Base-by-base conservation (phyloP, 2,888 invertebrate species). In the Spilosoma lubricipeda region DNA sequence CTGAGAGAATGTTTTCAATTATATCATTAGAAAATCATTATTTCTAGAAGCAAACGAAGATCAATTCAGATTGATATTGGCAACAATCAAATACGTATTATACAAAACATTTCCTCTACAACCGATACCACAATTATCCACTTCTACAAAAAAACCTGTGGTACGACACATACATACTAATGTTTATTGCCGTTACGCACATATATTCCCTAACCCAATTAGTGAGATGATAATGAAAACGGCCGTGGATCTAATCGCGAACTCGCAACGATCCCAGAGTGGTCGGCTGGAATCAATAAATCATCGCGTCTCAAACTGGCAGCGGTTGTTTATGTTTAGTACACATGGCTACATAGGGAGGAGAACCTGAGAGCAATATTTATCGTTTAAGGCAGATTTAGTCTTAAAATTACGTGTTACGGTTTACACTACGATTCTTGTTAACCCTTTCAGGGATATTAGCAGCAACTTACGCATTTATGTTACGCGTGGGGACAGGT, bases 241-340 rank as follows among this genome's bases (percentile, higher is more conserved):
- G 87, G 90, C 86, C 85, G 87, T 85, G 86, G 85, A 88, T 88
- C 85, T 90, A 91, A 91, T 90, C 90, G 90, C 82, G 86, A 83
- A 85, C 85, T 83, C 85, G 76, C 82, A 89, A 85, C 85, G 88
- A 87, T 89, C 90, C 90, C 90, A 77, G 78, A 86, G 88, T 88
- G 90, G 89, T 86, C 88, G 90, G 84, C 85, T 86, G 86, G 90
- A 93, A 93, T 94, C 94, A 93, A 94, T 94, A 93, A 94, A 94
- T 94, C 94, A 94, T 93, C 91, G 90, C 89, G 88, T 91, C 91
- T 93, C 93, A 91, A 93, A 92, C 90, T 88, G 88, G 86, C 86
- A 82, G 87, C 87, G 82, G 88, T 87, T 90, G 77, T 80, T 75
- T 77, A 59, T 78, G 63, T 79, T 70, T 20, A 42, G 48, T 79